Evolutionary conservation across 2,113 vertebrate species (phyloP).

Genomic region (Rhinoderma darwinii): DNA sequence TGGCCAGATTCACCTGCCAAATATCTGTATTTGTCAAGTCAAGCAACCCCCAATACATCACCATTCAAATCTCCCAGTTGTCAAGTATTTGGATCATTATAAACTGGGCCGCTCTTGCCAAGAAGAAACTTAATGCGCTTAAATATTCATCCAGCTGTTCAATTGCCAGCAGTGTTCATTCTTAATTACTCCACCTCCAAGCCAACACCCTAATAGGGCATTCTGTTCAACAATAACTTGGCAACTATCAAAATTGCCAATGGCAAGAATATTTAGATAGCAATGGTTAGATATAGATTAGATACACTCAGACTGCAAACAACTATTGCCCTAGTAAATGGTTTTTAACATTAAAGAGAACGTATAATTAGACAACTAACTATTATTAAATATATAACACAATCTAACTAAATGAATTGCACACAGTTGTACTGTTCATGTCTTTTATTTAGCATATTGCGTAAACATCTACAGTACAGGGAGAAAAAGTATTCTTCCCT

Average conservation of each 20-base stretch:
- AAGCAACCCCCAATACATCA: slow-evolving; percentile 35
- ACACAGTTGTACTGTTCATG: too few species aligned
- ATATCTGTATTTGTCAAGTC: slow-evolving; percentile 44
- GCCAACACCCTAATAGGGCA: slow-evolving; percentile 41
- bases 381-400: too few species aligned
- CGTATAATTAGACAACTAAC: too few species aligned
- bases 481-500: too few species aligned
- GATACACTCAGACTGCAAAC: not conserved
- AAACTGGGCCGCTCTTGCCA: slow-evolving; percentile 2
- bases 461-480: too few species aligned
- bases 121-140: slow-evolving; percentile 4
- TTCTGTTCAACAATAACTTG: slow-evolving; percentile 36
- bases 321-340: not conserved
- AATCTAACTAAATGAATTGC: too few species aligned
- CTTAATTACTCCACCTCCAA: slow-evolving; percentile 33
- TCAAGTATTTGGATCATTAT: slow-evolving; percentile 26
- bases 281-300: not conserved
- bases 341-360: not conserved
- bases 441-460: too few species aligned
- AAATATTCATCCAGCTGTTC: slow-evolving; percentile 29
- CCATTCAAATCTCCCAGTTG: slow-evolving; percentile 37
- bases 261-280: not conserved
- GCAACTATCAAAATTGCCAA: slow-evolving; percentile 24
- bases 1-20: slow-evolving; percentile 37
- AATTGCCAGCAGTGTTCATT: slow-evolving; percentile 14